Conservation (phyloP, 1,140 invertebrate genomes). For the Zaprionus nigranus region DNA sequence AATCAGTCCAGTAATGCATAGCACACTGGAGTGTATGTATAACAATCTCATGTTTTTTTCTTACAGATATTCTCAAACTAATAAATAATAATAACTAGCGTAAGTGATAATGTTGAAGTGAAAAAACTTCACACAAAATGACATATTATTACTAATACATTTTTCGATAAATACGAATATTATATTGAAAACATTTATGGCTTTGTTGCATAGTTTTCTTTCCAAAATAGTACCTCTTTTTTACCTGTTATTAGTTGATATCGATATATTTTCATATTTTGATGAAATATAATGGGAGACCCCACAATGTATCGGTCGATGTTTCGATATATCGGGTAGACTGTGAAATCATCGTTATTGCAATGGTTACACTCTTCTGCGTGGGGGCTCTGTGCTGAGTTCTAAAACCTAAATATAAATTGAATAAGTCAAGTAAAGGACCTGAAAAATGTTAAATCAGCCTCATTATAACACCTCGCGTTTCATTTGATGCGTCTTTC, state of each 20-base stretch:
- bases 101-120: too few species aligned
- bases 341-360: conserved; percentile 5
- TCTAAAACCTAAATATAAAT: conserved; percentile 34
- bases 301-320: neutral
- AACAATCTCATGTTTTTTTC: too few species aligned
- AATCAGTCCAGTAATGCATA: too few species aligned
- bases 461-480: conserved; percentile 7
- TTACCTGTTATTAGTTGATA: neutral
- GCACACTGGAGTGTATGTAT: too few species aligned
- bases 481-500: neutral
- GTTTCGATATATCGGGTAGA: neutral
- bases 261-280: neutral
- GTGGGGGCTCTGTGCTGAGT: conserved; percentile 32
- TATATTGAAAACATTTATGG: too few species aligned
- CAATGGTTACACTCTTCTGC: conserved; percentile 31
- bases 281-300: neutral
- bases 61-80: too few species aligned
- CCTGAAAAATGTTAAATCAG: conserved; percentile 36
- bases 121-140: too few species aligned
- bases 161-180: too few species aligned
- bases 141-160: too few species aligned
- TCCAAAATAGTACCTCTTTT: neutral
- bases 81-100: too few species aligned
- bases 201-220: too few species aligned
- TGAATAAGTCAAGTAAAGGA: conserved; percentile 30